Conservation (phyloP, 2,113 vertebrate genomes). For the Myrmophylax atrothorax region DNA sequence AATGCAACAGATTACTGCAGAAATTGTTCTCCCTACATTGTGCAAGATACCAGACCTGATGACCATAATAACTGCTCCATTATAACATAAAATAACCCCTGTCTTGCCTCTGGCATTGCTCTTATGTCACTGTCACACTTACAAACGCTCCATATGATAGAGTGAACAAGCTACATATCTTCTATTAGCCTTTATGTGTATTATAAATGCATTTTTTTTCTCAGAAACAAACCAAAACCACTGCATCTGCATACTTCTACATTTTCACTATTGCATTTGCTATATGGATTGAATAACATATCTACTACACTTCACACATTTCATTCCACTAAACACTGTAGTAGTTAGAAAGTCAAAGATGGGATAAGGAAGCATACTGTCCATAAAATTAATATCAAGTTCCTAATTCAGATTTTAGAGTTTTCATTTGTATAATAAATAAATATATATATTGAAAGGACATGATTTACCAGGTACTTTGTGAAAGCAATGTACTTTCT, state of each 20-base stretch:
- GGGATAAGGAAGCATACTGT: background rate
- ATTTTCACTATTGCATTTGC: background rate
- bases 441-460: background rate
- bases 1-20: background rate
- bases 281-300: background rate
- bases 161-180: background rate
- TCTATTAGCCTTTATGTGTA: background rate
- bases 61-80: background rate
- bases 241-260: background rate
- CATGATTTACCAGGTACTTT: background rate
- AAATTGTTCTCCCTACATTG: background rate
- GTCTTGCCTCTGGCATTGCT: background rate
- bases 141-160: background rate
- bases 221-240: background rate
- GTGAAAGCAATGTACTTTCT: background rate
- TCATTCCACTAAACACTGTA: background rate
- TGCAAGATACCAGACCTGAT: background rate
- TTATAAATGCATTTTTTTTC: background rate
- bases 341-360: background rate
- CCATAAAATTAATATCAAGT: background rate
- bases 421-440: background rate
- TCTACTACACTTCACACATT: background rate
- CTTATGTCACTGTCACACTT: background rate
- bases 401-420: background rate
- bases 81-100: background rate